Percentiles rank a stretch among this genome's conserved stretches.
phyloP scores from a whole-genome alignment of 2,113 vertebrate genomes.

The Cheilinus undulatus region DNA sequence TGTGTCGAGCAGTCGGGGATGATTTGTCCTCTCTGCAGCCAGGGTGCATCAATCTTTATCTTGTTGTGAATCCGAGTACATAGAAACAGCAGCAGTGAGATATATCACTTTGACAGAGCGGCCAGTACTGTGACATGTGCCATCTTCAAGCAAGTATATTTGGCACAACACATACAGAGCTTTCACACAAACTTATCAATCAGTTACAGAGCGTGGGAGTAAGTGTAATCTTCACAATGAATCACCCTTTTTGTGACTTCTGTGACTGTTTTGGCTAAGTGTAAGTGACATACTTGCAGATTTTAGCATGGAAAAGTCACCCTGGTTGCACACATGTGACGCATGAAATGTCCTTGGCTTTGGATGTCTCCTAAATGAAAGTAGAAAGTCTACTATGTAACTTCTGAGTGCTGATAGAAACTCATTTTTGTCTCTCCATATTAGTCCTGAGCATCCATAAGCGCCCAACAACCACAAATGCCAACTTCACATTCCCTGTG shows the following conservation, averaged over 20 bases:
- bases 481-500: slow-evolving; percentile 95
- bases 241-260: slow-evolving; percentile 20
- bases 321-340: slow-evolving; percentile 19
- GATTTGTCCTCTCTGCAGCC: slow-evolving; percentile 48
- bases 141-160: slow-evolving; percentile 23
- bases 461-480: slow-evolving; percentile 86
- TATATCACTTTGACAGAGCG: slow-evolving; percentile 51
- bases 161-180: slow-evolving; percentile 13
- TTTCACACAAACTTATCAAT: slow-evolving; percentile 31
- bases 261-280: slow-evolving; percentile 26
- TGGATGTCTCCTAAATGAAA: neutral
- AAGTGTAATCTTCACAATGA: slow-evolving; percentile 34
- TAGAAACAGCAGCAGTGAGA: slow-evolving; percentile 36
- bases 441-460: slow-evolving; percentile 96
- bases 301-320: slow-evolving; percentile 25
- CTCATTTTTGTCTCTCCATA: slow-evolving; percentile 1
- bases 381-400: neutral
- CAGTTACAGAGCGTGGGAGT: slow-evolving; percentile 23
- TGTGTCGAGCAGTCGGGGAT: slow-evolving; percentile 14
- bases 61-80: slow-evolving; percentile 20
- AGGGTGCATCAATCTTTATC: slow-evolving; percentile 62
- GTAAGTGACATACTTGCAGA: slow-evolving; percentile 37
- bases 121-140: slow-evolving; percentile 13
- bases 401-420: slow-evolving; percentile 19
- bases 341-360: slow-evolving; percentile 24